Conservation (phyloP, 1,140 invertebrate genomes). For the Papilio glaucus region DNA sequence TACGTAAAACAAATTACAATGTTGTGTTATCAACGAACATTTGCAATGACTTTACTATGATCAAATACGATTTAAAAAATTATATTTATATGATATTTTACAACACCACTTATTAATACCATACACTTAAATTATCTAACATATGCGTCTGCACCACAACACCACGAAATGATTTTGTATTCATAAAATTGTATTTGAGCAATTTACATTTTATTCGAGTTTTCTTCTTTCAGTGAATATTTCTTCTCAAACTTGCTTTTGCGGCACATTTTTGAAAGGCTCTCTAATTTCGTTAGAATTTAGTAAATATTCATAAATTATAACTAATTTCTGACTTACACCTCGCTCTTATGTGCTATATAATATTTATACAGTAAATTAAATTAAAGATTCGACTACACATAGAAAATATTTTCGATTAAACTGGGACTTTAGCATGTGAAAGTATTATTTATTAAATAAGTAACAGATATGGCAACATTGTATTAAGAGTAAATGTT, state of each 20-base stretch:
- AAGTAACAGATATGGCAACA: slow-evolving; percentile 9
- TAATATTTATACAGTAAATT: neutral
- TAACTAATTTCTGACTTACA: neutral
- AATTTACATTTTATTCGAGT: too few species aligned
- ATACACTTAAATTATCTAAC: neutral
- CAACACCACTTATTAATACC: neutral
- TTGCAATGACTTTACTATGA: neutral
- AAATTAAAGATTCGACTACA: neutral
- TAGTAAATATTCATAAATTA: neutral
- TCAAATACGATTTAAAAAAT: too few species aligned
- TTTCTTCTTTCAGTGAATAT: too few species aligned
- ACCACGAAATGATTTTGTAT: too few species aligned
- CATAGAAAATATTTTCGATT: neutral
- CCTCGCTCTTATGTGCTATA: neutral
- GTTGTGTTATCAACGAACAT: neutral
- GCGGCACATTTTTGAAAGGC: neutral
- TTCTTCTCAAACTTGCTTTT: neutral
- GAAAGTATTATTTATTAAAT: neutral
- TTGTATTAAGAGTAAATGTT: neutral
- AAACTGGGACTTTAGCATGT: neutral
- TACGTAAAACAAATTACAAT: neutral
- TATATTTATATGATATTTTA: neutral
- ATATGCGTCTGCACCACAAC: too few species aligned
- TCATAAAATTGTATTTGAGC: too few species aligned
- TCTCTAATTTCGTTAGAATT: neutral